Evolutionary conservation across 2,113 vertebrate species (phyloP), one percentile per base, ranked within the genome.

Genomic region (Dolichallabes microphthalmus): DNA sequence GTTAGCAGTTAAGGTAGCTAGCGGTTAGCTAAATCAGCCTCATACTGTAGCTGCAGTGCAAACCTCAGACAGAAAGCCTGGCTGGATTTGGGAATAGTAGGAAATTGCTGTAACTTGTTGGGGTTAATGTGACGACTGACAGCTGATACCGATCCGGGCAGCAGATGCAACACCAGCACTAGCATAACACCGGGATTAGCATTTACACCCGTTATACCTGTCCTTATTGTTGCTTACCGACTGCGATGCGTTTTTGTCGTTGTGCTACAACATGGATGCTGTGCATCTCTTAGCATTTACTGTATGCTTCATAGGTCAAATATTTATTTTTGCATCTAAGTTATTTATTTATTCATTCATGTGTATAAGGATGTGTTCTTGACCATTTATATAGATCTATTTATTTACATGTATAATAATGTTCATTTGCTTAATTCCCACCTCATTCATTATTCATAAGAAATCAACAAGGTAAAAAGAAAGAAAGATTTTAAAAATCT

Each of bases 291-390:
- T 91, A 92, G 92, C 93, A 93, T 95, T 94, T 87, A 94, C 93
- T 94, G 93, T 94, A 92, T 92, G 76, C 82, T 74, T 87, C 91
- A 92, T 91, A 95, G 91, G 92, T 93, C 92, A 89, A 93, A 92
- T 95, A 95, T 95, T 95, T 95, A 95, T 96, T 96, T 93, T 85
- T 89, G 61, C 90, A 91, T 92, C 90, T 96, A 95, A 96, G 88
- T 95, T 95, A 95, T 95, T 95, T 95, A 95, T 95, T 95, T 95
- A 95, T 95, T 95, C 90, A 95, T 95, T 95, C 90, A 91, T 90
- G 91, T 94, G 88, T 93, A 91, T 91, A 75, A 92, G 93, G 87
- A 92, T 90, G 93, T 92, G 86, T 92, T 93, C 93, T 85, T 89
- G 91, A 90, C 92, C 88, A 90, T 90, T 92, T 92, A 87, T 27